phyloP scores from a whole-genome alignment of 37 sponge, comb jelly and placozoan species.

The Petrosia ficiformis region DNA sequence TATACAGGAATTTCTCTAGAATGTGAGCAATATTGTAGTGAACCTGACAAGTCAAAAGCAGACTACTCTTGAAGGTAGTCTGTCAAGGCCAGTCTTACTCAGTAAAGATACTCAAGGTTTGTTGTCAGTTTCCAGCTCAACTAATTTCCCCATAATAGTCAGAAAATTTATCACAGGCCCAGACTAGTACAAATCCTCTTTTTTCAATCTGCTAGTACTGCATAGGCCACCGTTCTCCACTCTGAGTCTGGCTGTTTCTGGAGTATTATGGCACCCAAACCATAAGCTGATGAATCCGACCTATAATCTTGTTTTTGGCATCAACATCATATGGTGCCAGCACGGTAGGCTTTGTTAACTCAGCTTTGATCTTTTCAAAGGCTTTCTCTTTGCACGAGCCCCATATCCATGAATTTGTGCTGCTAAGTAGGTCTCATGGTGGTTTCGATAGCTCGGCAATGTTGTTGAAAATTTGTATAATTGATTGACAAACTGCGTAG shows the following conservation, averaged over 20 bases:
- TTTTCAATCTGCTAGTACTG: slow-evolving; percentile 59
- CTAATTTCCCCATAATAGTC: slow-evolving; percentile 27
- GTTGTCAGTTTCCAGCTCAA: slow-evolving; percentile 38
- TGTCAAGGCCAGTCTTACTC: slow-evolving; percentile 14
- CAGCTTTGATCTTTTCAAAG: slow-evolving; percentile 17
- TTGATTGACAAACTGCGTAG: slow-evolving; percentile 35
- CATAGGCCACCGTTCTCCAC: slow-evolving; percentile 41
- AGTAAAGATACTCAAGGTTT: slow-evolving; percentile 34
- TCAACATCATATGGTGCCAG: slow-evolving; percentile 27
- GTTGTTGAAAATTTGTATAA: slow-evolving; percentile 31
- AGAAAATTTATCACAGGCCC: slow-evolving; percentile 52
- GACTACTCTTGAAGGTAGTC: slow-evolving; percentile 25
- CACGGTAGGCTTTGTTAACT: slow-evolving; percentile 32
- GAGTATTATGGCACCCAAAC: slow-evolving; percentile 27
- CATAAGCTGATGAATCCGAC: slow-evolving; percentile 33
- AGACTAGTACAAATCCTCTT: slow-evolving; percentile 29
- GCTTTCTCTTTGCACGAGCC: slow-evolving; percentile 20
- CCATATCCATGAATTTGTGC: slow-evolving; percentile 21
- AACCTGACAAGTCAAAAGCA: slow-evolving; percentile 24
- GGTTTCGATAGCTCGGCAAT: slow-evolving; percentile 31
- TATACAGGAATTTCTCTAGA: no score
- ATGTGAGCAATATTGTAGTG: slow-evolving; percentile 12
- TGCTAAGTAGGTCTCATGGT: slow-evolving; percentile 29
- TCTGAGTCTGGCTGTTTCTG: background rate
- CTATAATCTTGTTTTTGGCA: slow-evolving; percentile 7